phyloP scores from a whole-genome alignment of 2,888 invertebrate species.

The Eurytoma adleriae region DNA sequence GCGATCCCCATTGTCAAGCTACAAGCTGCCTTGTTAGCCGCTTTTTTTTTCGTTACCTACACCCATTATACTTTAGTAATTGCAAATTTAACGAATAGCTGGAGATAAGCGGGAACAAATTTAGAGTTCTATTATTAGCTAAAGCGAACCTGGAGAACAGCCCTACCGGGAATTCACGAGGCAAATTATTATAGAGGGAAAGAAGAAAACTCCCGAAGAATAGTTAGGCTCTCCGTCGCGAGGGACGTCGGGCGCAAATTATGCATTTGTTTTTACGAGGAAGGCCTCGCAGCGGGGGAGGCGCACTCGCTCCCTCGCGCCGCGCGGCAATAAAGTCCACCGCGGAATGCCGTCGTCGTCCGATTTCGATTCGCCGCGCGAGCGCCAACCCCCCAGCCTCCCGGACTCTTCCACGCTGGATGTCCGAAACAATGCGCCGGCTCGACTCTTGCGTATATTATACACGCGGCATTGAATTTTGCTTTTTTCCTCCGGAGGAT shows the following conservation, averaged over 20 bases:
- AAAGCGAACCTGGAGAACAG: too few species aligned
- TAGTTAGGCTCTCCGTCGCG: too few species aligned
- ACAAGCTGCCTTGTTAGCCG: background rate
- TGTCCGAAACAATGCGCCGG: conserved; percentile 31
- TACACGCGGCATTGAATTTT: background rate
- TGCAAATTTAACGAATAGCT: too few species aligned
- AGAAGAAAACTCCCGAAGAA: too few species aligned
- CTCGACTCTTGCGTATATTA: background rate
- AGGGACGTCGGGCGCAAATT: conserved; percentile 41
- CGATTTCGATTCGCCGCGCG: conserved; percentile 42
- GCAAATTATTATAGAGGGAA: too few species aligned
- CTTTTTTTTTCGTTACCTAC: background rate
- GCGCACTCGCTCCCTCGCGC: background rate
- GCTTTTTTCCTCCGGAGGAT: background rate
- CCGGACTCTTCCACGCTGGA: conserved; percentile 12
- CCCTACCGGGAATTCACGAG: too few species aligned
- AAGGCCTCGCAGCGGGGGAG: conserved; percentile 29
- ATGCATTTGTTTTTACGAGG: conserved; percentile 51
- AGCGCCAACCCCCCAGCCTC: background rate
- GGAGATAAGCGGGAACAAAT: too few species aligned
- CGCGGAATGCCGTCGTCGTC: conserved; percentile 52
- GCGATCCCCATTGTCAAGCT: background rate
- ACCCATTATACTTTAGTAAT: background rate
- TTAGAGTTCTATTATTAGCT: too few species aligned
- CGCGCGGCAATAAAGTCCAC: conserved; percentile 40